phyloP scores from a whole-genome alignment of 2,113 vertebrate species.

The Rhizomys pruinosus region DNA sequence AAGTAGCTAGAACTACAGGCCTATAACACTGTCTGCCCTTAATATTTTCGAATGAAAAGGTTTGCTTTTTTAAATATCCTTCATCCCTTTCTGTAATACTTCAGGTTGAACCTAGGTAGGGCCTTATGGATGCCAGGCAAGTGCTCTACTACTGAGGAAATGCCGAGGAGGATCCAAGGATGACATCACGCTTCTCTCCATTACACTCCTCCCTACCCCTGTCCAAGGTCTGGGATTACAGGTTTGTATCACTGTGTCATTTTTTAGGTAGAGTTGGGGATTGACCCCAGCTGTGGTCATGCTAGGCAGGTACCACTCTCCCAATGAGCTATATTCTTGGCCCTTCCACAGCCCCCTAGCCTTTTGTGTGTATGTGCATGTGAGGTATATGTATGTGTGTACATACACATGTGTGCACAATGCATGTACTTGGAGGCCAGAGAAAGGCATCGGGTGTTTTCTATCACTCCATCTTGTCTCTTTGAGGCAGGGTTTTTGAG shows the following conservation, averaged over 20 bases:
- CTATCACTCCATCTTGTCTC: neutral
- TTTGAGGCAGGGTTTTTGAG: neutral
- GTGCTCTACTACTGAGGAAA: too few relatives aligned
- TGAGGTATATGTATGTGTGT: neutral
- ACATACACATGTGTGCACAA: too few relatives aligned
- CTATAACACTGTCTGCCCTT: neutral
- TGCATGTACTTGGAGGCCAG: neutral
- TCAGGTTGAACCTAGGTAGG: neutral
- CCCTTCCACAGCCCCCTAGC: neutral
- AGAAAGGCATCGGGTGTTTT: neutral
- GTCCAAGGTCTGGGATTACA: neutral
- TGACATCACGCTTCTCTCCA: neutral
- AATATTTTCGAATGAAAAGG: slow-evolving; percentile 3
- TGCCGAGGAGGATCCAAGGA: neutral
- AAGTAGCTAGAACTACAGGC: too few relatives aligned
- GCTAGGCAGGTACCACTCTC: neutral
- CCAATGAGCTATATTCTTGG: neutral
- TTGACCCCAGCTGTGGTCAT: neutral
- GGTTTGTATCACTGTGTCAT: too few relatives aligned
- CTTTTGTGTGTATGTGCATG: too few relatives aligned
- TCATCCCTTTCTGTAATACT: neutral
- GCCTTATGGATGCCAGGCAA: neutral
- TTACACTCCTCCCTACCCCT: neutral
- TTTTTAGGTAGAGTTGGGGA: neutral
- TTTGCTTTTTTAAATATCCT: neutral